These are phyloP conservation scores for Rallus crepitans DNA, from an alignment of 2,797 vertebrate genomes.

Conservation along the genomic window DNA sequence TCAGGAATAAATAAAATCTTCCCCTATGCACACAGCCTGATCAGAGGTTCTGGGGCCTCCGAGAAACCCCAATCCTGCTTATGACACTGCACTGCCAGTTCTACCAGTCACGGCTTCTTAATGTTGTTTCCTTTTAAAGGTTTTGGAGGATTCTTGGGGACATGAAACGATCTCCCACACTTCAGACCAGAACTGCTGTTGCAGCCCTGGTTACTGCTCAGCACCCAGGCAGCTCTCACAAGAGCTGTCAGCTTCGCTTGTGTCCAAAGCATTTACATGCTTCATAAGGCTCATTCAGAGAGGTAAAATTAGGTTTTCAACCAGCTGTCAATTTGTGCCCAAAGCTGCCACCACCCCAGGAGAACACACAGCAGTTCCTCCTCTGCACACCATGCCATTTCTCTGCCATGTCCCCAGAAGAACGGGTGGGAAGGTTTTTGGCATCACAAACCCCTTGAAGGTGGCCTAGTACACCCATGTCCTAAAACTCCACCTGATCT, in stretches of 20 bases:
- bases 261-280: background rate
- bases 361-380: background rate
- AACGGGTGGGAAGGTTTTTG: background rate
- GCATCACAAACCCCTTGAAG: background rate
- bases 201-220: background rate
- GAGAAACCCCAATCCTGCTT: background rate
- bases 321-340: background rate
- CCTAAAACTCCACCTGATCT: background rate
- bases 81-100: background rate
- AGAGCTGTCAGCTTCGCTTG: background rate
- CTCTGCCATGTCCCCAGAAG: background rate
- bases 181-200: background rate
- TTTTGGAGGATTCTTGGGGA: background rate
- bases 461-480: fast-evolving
- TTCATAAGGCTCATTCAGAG: background rate
- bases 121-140: background rate
- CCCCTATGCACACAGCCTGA: background rate
- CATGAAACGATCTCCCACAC: background rate
- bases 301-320: background rate
- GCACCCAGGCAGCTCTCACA: background rate
- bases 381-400: background rate
- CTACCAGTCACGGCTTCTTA: background rate
- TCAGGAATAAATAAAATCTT: background rate
- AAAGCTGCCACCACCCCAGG: background rate
- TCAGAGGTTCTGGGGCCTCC: background rate